Percentiles rank a stretch among this genome's conserved stretches.
These are phyloP conservation scores for Ptychobarbus kaznakovi DNA, from an alignment of 2,797 vertebrate genomes.

Conservation along the genomic window DNA sequence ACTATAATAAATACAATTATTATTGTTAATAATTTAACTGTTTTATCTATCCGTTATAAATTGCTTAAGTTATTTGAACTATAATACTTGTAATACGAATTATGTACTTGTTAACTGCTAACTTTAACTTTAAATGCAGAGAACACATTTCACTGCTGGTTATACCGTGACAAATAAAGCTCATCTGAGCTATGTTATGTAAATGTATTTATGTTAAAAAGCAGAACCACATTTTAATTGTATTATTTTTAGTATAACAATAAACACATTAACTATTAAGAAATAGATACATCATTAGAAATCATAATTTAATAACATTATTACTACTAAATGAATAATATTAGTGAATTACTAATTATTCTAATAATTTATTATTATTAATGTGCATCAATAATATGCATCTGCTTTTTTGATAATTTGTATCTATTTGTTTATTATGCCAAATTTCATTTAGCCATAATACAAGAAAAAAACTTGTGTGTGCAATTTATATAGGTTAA, in stretches of 20 bases:
- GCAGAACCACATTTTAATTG: background rate
- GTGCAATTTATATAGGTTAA: background rate
- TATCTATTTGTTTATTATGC: background rate
- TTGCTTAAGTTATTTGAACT: too few species aligned
- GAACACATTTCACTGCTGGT: too few species aligned
- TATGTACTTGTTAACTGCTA: too few species aligned
- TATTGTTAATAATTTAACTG: background rate
- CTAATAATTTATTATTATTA: background rate
- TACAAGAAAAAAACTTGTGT: background rate
- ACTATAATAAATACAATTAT: background rate
- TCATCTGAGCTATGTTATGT: too few species aligned
- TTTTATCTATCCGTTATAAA: background rate
- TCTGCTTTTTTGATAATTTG: background rate
- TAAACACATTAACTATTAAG: background rate
- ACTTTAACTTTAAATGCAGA: too few species aligned
- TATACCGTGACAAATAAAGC: too few species aligned
- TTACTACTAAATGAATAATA: background rate
- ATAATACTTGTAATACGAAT: too few species aligned
- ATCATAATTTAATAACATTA: background rate
- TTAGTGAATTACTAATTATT: background rate
- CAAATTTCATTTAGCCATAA: background rate
- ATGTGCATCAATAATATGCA: background rate
- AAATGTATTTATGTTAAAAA: background rate
- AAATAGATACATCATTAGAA: background rate
- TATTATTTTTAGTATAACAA: background rate